A percentile compares a stretch with the other conserved stretches of the same genome.
Conservation (phyloP, 2,113 vertebrate genomes). For the Nicator chloris region DNA sequence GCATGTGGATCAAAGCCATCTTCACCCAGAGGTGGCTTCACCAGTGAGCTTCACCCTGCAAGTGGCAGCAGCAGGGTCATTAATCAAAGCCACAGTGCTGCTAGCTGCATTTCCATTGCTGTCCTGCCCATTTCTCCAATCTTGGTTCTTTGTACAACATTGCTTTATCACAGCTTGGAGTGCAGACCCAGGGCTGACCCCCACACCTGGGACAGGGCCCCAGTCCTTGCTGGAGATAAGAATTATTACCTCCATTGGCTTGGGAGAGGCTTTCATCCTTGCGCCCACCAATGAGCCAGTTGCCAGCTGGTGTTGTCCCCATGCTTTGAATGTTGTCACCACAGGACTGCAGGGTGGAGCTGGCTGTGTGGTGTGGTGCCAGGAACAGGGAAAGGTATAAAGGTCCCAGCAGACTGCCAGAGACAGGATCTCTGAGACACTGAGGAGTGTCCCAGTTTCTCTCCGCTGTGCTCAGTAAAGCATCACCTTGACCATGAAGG, state of each 20-base stretch:
- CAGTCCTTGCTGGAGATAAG: not conserved
- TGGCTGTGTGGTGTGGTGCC: not conserved
- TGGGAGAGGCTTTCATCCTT: not conserved
- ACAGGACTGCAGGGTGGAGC: not conserved
- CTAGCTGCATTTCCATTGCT: not conserved
- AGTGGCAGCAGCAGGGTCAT: not conserved
- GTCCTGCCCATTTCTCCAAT: not conserved
- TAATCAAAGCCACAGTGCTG: not conserved
- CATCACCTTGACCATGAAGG: constrained; percentile 23
- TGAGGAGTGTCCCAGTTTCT: not conserved
- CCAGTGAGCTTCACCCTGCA: not conserved
- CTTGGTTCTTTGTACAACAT: not conserved
- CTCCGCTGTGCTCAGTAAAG: not conserved
- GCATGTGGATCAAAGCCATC: not conserved
- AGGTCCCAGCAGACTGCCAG: not conserved
- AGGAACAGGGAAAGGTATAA: not conserved
- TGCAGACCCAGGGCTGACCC: not conserved
- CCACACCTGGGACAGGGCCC: not conserved
- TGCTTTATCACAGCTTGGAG: not conserved
- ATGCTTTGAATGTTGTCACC: not conserved
- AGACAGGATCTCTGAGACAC: not conserved
- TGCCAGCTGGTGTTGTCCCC: constrained; percentile 13
- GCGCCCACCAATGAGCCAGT: not conserved
- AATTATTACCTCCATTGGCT: not conserved
- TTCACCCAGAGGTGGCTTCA: not conserved